Evolutionary conservation across 2,888 invertebrate species (phyloP), one percentile per base, ranked within the genome.

Genomic region (Synergus umbraculus): DNA sequence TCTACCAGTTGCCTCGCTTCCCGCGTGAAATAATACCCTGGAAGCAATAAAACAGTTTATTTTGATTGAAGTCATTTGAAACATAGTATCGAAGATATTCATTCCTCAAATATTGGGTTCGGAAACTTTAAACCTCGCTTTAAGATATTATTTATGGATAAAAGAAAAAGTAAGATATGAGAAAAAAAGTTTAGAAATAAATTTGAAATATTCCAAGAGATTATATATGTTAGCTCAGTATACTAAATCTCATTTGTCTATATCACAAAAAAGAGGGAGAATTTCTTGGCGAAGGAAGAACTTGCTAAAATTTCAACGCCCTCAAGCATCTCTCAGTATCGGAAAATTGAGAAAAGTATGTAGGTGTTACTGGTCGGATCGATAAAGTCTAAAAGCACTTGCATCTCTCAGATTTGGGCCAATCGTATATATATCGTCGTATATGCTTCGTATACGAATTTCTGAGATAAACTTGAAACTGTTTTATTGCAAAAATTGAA

Each of bases 11-110:
- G 96, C 96, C 92, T 97, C 97, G 79, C 96, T 96, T 44, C 97
- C 97, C 22, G 97, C 97, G 92, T 98, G 98, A 92, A 98, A 98
- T 41, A 98, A 94, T 10, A 98, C 98, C 81, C 98, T 94, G 49
- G 41, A 73, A 63, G 22, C 22, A 29, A 63, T 58, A 58, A 18
- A 58, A 8, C 58, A 58, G 58, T 18, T 58, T 58, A 0, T 4
- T 58, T 58, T 58, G 0, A 58, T 58, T 58, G 7, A 2, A 49
- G 49, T 49, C 1, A 49, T 49, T 46, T 13, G 46, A 46, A 37
- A 0, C 37, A 37, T 37, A 37, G 5, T 37, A 7, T 37, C 37
- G 37, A 7, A 37, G 5, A 37, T 37, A 37, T 37, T 37, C 37
- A 37, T 5, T 5, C 37, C 5, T 5, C 37, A 37, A 37, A 37